Evolutionary conservation across 2,797 vertebrate genomes (phyloP).

Genomic region (Pteronotus mesoamericanus): DNA sequence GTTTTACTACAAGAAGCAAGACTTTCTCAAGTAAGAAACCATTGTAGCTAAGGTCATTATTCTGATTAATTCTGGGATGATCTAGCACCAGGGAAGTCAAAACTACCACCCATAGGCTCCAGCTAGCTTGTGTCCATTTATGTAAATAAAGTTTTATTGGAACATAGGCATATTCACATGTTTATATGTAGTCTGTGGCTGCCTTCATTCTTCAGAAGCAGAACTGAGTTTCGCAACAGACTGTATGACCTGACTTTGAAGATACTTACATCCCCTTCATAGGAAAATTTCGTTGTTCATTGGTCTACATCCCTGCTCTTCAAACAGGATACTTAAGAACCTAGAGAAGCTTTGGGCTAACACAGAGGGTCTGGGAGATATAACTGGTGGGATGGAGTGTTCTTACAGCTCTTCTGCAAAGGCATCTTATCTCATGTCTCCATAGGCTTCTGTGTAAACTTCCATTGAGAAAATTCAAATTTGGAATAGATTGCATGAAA

Average conservation of each 20-base stretch:
- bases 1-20: background rate
- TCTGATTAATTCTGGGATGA: background rate
- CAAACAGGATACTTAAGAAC: background rate
- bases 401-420: background rate
- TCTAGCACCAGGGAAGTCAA: background rate
- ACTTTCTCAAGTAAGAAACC: background rate
- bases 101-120: background rate
- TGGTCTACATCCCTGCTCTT: background rate
- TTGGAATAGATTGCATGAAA: background rate
- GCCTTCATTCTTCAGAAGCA: background rate
- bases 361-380: too few species aligned
- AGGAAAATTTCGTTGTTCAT: background rate
- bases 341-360: background rate
- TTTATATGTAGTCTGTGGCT: background rate
- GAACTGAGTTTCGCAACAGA: background rate
- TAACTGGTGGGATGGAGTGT: background rate
- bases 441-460: background rate
- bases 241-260: background rate
- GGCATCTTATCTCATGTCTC: background rate
- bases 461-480: background rate
- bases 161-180: background rate
- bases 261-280: background rate
- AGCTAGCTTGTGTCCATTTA: background rate
- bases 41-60: background rate
- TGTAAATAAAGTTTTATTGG: background rate